Evolutionary conservation across 2,113 vertebrate genomes (phyloP).

Genomic region (Scomber scombrus): DNA sequence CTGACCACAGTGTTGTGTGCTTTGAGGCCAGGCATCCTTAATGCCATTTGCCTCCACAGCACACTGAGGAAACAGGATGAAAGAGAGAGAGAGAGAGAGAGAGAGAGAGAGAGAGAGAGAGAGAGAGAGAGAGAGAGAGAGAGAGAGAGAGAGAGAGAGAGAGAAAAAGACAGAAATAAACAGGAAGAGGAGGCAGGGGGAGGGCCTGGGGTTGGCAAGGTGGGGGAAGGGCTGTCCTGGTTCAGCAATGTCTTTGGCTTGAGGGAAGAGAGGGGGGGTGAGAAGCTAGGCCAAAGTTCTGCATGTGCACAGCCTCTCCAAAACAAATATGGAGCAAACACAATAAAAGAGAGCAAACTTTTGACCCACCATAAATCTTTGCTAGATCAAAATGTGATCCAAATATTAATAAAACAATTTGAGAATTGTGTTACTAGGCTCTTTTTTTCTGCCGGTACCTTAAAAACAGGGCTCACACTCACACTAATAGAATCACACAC

Average conservation of each 20-base stretch:
- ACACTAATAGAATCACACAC: neutral
- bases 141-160: conserved; percentile 24
- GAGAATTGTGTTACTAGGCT: conserved; percentile 1
- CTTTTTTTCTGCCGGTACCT: neutral
- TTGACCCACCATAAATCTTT: conserved; percentile 40
- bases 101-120: conserved; percentile 66
- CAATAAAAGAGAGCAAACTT: conserved; percentile 57
- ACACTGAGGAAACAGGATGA: conserved; percentile 63
- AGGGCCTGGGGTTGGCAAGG: conserved; percentile 41
- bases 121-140: no score
- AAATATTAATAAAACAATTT: conserved; percentile 7
- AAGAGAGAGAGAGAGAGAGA: conserved; percentile 34
- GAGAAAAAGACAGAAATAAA: conserved; percentile 76
- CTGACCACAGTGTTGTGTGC: conserved; percentile 50
- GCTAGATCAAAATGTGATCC: conserved; percentile 13
- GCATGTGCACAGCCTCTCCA: conserved; percentile 63
- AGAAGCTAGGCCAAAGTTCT: conserved; percentile 39
- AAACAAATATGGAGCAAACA: conserved; percentile 71
- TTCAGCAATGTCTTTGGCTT: conserved; percentile 61
- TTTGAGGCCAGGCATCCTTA: conserved; percentile 54
- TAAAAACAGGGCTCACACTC: neutral
- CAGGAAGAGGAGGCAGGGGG: conserved; percentile 78
- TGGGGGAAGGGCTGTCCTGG: conserved; percentile 69
- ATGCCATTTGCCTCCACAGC: conserved; percentile 50
- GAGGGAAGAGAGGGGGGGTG: conserved; percentile 28